Percentiles rank a stretch among this genome's conserved stretches.
phyloP scores from a whole-genome alignment of 2,888 invertebrate genomes.

The Xestia c-nigrum region DNA sequence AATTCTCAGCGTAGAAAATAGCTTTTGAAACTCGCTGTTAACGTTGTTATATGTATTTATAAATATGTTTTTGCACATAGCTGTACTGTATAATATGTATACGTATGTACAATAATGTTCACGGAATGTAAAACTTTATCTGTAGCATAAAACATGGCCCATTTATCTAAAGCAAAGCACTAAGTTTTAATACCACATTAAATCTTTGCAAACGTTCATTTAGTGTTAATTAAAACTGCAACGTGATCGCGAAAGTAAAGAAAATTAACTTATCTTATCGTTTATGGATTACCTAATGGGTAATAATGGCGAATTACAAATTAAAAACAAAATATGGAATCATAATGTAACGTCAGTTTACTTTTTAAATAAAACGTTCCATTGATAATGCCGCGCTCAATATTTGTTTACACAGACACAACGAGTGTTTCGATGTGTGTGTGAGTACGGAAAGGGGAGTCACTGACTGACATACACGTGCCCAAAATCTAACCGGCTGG shows the following conservation, averaged over 20 bases:
- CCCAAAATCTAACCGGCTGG: not conserved
- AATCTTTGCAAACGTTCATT: slow-evolving; percentile 36
- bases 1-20: slow-evolving; percentile 19
- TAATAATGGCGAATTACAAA: slow-evolving; percentile 2
- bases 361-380: slow-evolving; percentile 24
- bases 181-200: slow-evolving; percentile 34
- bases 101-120: slow-evolving; percentile 16
- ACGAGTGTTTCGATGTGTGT: slow-evolving; percentile 3
- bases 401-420: slow-evolving; percentile 20
- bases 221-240: slow-evolving; percentile 26
- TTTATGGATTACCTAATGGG: slow-evolving; percentile 3
- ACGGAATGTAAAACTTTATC: slow-evolving; percentile 39
- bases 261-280: slow-evolving; percentile 37
- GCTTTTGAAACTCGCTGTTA: slow-evolving; percentile 10
- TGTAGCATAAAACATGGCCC: slow-evolving; percentile 37
- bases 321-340: slow-evolving; percentile 4
- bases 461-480: slow-evolving; percentile 36
- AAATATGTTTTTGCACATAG: slow-evolving; percentile 16
- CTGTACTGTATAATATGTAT: not conserved
- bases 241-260: slow-evolving; percentile 14
- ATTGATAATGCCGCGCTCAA: slow-evolving; percentile 32
- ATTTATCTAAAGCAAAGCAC: slow-evolving; percentile 44
- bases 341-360: slow-evolving; percentile 13
- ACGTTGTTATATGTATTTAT: not conserved
- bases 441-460: not conserved